These are phyloP conservation scores for Staurois parvus DNA, from an alignment of 2,797 vertebrate species.

Conservation along the genomic window DNA sequence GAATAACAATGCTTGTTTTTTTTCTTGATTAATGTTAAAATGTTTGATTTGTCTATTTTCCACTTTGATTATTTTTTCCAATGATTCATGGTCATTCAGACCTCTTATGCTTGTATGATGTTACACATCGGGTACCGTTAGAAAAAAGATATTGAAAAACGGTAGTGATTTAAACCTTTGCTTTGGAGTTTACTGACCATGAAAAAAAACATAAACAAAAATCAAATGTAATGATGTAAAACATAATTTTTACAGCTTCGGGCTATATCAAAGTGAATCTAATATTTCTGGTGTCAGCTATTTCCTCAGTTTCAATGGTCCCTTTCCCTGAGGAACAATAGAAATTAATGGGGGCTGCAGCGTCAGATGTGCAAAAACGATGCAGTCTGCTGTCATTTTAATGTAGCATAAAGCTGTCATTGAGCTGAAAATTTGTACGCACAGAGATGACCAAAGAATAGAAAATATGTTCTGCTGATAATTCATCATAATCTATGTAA, in stretches of 20 bases:
- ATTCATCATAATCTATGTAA: too few species aligned
- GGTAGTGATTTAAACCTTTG: slow-evolving; percentile 9
- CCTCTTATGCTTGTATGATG: slow-evolving; percentile 15
- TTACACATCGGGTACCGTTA: neutral
- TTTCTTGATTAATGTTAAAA: slow-evolving; percentile 58
- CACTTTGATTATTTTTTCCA: slow-evolving; percentile 41
- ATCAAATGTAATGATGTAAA: slow-evolving; percentile 5
- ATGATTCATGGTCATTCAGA: slow-evolving; percentile 52
- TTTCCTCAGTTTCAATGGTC: neutral
- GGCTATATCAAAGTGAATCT: neutral
- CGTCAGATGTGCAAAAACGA: neutral
- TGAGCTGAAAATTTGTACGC: too few species aligned
- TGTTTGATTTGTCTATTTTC: slow-evolving; percentile 57
- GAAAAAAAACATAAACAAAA: neutral
- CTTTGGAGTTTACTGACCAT: neutral
- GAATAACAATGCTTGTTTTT: slow-evolving; percentile 49
- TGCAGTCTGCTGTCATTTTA: neutral
- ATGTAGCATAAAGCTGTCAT: too few species aligned
- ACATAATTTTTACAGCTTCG: neutral
- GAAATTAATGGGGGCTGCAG: neutral
- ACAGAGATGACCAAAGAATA: neutral
- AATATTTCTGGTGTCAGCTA: neutral
- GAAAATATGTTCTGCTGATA: neutral
- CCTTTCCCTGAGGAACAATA: neutral
- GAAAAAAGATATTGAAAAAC: slow-evolving; percentile 15